Evolutionary conservation across 2,888 invertebrate genomes (phyloP).

Genomic region (Xylophagus ater): DNA sequence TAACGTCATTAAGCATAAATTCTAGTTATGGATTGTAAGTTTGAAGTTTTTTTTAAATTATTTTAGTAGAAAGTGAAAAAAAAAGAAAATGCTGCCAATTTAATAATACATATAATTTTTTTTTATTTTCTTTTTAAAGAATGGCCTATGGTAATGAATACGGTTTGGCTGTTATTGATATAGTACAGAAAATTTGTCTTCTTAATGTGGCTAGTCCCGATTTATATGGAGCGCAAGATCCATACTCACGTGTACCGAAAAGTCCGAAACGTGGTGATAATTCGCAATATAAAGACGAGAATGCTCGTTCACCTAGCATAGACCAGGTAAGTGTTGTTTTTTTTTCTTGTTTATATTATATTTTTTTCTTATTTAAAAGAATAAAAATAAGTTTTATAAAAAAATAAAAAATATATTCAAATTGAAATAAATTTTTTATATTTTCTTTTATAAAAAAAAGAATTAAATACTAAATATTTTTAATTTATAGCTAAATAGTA

Average conservation of each 20-base stretch:
- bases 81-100: too few species aligned
- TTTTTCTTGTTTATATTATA: not conserved
- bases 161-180: conserved; percentile 90
- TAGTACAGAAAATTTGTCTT: conserved; percentile 80
- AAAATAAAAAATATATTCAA: not conserved
- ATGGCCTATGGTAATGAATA: conserved; percentile 96
- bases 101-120: too few species aligned
- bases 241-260: conserved; percentile 69
- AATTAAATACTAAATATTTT: too few species aligned
- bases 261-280: conserved; percentile 54
- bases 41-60: conserved; percentile 8
- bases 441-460: not conserved
- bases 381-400: too few species aligned
- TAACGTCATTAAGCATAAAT: conserved; percentile 86
- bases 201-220: conserved; percentile 82
- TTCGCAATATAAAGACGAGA: conserved; percentile 41
- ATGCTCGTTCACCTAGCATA: conserved; percentile 73
- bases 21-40: conserved; percentile 96
- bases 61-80: too few species aligned
- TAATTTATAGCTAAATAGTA: too few species aligned
- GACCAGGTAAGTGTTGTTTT: conserved; percentile 62
- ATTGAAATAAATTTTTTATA: not conserved
- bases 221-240: conserved; percentile 80
- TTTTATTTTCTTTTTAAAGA: conserved; percentile 49
- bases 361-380: too few species aligned